Evolutionary conservation across 23 tunicate genomes (phyloP), one percentile per base, ranked within the genome.

Genomic region (Corella eumyota): DNA sequence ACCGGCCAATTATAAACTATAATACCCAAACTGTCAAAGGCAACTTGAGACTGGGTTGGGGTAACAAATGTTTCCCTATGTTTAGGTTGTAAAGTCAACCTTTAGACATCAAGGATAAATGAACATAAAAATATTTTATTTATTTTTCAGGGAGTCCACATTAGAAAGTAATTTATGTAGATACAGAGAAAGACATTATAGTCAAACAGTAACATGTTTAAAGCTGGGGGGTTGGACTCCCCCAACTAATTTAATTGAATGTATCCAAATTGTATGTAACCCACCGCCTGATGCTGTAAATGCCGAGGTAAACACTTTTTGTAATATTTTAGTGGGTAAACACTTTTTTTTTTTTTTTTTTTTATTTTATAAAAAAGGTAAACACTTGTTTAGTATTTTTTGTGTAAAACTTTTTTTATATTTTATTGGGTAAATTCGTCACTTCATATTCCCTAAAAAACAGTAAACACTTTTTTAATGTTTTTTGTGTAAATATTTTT

Each of bases 151-250:
- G 36, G 22, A 31, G 27, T 2, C 11, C 4, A 25, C 29, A 20
- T 34, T 37, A 17, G 82, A 75, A 48, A 19, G 45, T 17, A 50
- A 66, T 32, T 13, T 75, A 3, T 75, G 82, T 58, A 72, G 81
- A 25, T 69, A 34, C 56, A 61, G 45, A 32, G 35, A 35, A 49
- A 61, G 54, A 4, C 21, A 25, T 7, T 45, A 53, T 54, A 34
- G 11, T 32, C 81, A 75, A 35, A 65, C 58, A 6, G 58, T 44
- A 9, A 15, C 53, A 11, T 75, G 81, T 31, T 13, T 32, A 36
- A 7, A n/a, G 2, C 26, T 30, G 27, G 81, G 53, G 13, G 34
- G 58, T 7, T 75, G 81, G 81, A 38, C 27, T 37, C 81, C 81
- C 17, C 66, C 65, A 56, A 71, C 81, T 19, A 9, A 1, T 19